phyloP scores from a whole-genome alignment of 2,888 invertebrate genomes.

The Stenichneumon culpator region DNA sequence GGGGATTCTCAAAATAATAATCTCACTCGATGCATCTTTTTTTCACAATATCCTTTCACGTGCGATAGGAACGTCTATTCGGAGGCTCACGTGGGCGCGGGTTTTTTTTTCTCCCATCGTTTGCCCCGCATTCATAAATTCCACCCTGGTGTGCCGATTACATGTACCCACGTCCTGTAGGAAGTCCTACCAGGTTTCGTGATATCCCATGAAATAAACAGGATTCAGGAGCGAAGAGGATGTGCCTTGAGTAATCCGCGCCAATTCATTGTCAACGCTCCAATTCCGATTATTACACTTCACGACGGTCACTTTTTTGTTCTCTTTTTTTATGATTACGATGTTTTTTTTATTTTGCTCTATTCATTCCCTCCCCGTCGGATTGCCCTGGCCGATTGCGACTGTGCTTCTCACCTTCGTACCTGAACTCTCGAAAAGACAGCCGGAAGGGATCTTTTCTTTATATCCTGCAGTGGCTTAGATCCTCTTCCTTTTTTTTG shows the following conservation, averaged over 20 bases:
- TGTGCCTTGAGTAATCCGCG: conserved; percentile 55
- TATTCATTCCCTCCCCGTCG: conserved; percentile 45
- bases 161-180: conserved; percentile 20
- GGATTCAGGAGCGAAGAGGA: conserved; percentile 40
- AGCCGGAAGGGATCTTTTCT: conserved; percentile 69
- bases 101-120: background rate
- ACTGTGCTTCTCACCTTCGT: conserved; percentile 53
- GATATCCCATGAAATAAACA: conserved; percentile 42
- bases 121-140: conserved; percentile 34
- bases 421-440: conserved; percentile 68
- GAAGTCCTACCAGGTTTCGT: conserved; percentile 37
- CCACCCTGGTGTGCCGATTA: conserved; percentile 37
- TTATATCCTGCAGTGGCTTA: conserved; percentile 69
- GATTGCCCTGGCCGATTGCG: conserved; percentile 63
- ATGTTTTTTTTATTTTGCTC: conserved; percentile 10
- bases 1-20: conserved; percentile 41
- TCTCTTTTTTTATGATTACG: conserved; percentile 12
- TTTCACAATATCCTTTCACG: conserved; percentile 18
- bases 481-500: conserved; percentile 46
- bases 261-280: conserved; percentile 43
- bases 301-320: conserved; percentile 37
- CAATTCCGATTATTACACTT: conserved; percentile 55
- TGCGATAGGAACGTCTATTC: conserved; percentile 45
- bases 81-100: conserved; percentile 31
- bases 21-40: conserved; percentile 36